Base-by-base conservation (phyloP, 2,113 vertebrate genomes). In the Peucedramus taeniatus region DNA sequence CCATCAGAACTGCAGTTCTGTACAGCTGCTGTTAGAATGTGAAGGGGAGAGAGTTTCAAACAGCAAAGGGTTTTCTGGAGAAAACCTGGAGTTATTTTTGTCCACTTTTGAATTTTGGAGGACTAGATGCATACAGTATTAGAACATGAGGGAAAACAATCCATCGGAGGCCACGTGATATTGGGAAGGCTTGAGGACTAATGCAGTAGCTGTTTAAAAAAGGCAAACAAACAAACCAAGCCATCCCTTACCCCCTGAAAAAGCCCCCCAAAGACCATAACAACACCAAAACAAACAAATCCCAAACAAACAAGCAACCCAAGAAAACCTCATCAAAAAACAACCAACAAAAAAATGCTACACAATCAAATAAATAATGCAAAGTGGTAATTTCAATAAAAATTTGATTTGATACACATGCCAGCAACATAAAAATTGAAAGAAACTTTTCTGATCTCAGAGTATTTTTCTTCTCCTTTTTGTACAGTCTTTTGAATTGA, bases 81-180 rank as follows among this genome's bases (percentile, higher is more conserved):
- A 79, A 90, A 71, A 77, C 5, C 1, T 49, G 27, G 23, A 71
- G 13, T n/a, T 51, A 8, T 4, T 76, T 64, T 68, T 45, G 20
- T 63, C 35, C 18, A 47, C 13, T 47, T 81, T 11, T 77, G 44
- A 56, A 45, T 64, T 76, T 31, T 82, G 45, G 24, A 45, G 45
- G 13, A 69, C 27, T 53, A 50, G 21, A 51, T 75, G n/a, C 11
- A 18, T 54, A 30, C 15, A 39, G 6, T 68, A 50, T 7, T 88
- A 74, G 33, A 76, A 70, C 22, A 17, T 75, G 18, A 65, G 61
- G 54, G 66, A 88, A 68, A 18, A 60, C 19, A 74, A 24, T 50
- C 69, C 0, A 0, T 61, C 0, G 0, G 11, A 45, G 47, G 11
- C 56, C 56, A 7, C 5, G 4, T 60, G 60, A 11, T 26, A 16